Conservation (phyloP, 2,888 invertebrate genomes). For the Elaeidobius kamerunicus region DNA sequence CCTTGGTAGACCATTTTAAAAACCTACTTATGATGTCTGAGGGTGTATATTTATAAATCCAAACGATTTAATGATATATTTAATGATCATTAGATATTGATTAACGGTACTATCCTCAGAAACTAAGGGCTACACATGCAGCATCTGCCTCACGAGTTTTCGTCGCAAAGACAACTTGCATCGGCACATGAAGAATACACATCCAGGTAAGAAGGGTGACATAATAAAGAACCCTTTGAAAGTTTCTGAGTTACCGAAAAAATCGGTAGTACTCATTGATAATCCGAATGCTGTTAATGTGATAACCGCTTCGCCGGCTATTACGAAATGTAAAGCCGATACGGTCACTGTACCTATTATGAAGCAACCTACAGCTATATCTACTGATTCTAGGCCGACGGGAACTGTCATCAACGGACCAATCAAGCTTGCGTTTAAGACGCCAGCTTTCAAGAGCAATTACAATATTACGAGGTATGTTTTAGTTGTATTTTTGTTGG, state of each 20-base stretch:
- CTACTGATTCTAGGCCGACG: conserved; percentile 31
- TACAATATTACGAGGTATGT: conserved; percentile 49
- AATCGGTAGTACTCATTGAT: conserved; percentile 40
- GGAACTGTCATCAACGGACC: conserved; percentile 53
- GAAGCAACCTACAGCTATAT: conserved; percentile 21
- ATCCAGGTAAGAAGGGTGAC: conserved; percentile 53
- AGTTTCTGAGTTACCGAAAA: conserved; percentile 29
- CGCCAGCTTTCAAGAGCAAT: conserved; percentile 48
- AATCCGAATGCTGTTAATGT: conserved; percentile 50
- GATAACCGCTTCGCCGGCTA: conserved; percentile 44
- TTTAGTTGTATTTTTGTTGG: conserved; percentile 5
- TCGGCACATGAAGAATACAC: conserved; percentile 73
- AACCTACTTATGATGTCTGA: too few relatives aligned
- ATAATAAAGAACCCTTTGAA: conserved; percentile 39
- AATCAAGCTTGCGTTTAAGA: conserved; percentile 51
- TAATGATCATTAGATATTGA: too few relatives aligned
- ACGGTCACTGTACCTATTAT: conserved; percentile 25
- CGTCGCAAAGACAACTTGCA: conserved; percentile 75
- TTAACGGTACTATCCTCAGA: conserved; percentile 52
- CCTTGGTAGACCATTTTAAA: too few relatives aligned
- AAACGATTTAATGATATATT: too few relatives aligned
- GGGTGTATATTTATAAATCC: too few relatives aligned
- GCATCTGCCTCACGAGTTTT: conserved; percentile 67
- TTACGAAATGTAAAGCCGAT: conserved; percentile 33
- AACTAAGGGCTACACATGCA: conserved; percentile 67